phyloP scores from a whole-genome alignment of 2,888 invertebrate genomes.

The Caenorhabditis auriculariae region DNA sequence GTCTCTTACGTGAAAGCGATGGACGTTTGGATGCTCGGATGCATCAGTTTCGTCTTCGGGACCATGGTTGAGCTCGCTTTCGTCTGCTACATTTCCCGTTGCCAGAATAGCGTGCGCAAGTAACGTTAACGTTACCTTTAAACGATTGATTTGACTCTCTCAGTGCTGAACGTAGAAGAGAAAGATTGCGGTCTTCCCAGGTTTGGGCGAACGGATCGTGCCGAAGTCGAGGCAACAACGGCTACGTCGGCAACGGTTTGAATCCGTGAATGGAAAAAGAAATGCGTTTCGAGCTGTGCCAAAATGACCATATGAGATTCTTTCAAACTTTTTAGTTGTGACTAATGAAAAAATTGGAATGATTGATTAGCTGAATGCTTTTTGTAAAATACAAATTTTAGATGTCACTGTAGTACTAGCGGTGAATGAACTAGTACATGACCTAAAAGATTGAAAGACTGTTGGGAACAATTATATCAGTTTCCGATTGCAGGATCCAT shows the following conservation, averaged over 20 bases:
- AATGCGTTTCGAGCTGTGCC: too few species aligned
- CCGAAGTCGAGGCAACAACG: conserved; percentile 29
- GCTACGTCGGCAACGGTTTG: conserved; percentile 22
- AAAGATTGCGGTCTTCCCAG: conserved; percentile 34
- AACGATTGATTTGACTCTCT: too few species aligned
- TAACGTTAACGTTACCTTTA: conserved; percentile 14
- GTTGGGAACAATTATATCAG: too few species aligned
- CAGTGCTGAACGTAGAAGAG: conserved; percentile 39
- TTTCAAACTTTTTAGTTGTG: too few species aligned
- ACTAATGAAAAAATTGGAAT: too few species aligned
- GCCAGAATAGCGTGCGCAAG: conserved; percentile 47
- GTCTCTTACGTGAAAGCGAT: conserved; percentile 63
- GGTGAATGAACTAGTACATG: too few species aligned
- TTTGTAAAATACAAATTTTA: too few species aligned
- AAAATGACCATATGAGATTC: too few species aligned
- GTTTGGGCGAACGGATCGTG: conserved; percentile 40
- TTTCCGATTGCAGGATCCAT: conserved; percentile 10
- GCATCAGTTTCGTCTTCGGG: conserved; percentile 62
- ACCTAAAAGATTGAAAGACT: too few species aligned
- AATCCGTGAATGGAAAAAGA: too few species aligned
- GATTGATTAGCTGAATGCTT: too few species aligned
- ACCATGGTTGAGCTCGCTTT: conserved; percentile 64
- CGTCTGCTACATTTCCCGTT: conserved; percentile 62
- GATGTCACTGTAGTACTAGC: too few species aligned
- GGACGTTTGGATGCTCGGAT: conserved; percentile 63